Evolutionary conservation across 2,888 invertebrate genomes (phyloP).

Genomic region (Drosophila emarginata): DNA sequence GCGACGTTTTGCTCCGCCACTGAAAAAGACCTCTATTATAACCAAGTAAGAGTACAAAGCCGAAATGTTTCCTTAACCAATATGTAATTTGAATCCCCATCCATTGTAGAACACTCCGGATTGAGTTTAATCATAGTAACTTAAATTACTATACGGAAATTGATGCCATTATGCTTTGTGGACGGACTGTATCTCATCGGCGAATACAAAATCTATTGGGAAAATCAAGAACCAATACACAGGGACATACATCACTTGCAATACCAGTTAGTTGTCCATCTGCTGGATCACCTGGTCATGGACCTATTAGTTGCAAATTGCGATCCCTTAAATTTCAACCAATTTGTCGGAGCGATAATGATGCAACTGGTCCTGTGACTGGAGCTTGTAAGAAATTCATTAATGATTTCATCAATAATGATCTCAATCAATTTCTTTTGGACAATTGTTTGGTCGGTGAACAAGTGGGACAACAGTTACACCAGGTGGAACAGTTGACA

Average conservation of each 20-base stretch:
- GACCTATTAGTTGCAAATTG: slow-evolving; percentile 80
- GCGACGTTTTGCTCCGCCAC: slow-evolving; percentile 89
- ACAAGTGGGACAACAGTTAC: slow-evolving; percentile 1
- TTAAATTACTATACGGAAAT: slow-evolving; percentile 94
- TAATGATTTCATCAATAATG: slow-evolving; percentile 80
- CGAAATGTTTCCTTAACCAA: too few species aligned
- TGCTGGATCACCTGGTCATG: slow-evolving; percentile 31
- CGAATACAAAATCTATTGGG: slow-evolving; percentile 68
- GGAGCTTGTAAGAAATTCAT: slow-evolving; percentile 41
- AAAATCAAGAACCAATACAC: slow-evolving; percentile 41
- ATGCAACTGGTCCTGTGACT: slow-evolving; percentile 29
- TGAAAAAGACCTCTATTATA: slow-evolving; percentile 84
- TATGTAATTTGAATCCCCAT: not conserved
- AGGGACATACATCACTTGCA: not conserved
- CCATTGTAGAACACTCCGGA: slow-evolving; percentile 87
- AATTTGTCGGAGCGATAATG: slow-evolving; percentile 66
- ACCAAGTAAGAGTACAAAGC: slow-evolving; percentile 82
- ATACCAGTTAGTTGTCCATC: not conserved
- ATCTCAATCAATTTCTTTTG: slow-evolving; percentile 79
- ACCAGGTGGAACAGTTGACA: not conserved
- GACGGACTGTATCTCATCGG: slow-evolving; percentile 83
- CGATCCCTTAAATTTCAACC: slow-evolving; percentile 80
- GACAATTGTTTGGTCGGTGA: slow-evolving; percentile 43
- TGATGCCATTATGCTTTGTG: slow-evolving; percentile 92
- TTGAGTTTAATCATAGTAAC: slow-evolving; percentile 93